Evolutionary conservation across 2,888 invertebrate species (phyloP), one percentile per base, ranked within the genome.

Genomic region (Drosophila ustulata): DNA sequence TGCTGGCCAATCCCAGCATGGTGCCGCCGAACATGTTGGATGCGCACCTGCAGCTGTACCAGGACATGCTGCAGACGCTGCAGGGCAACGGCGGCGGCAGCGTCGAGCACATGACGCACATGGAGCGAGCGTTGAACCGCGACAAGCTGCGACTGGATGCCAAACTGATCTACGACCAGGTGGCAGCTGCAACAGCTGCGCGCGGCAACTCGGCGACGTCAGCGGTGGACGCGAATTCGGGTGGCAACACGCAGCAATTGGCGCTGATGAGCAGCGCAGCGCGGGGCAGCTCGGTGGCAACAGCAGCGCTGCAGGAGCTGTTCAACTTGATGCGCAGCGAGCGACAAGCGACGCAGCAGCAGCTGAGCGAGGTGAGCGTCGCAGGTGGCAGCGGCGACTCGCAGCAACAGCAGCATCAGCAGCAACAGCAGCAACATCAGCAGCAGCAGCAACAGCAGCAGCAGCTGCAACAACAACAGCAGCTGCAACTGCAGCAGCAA

Each of bases 41-140:
- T 53, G 83, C 89, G n/a, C 88, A 91, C 66, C 82, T 90, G 7
- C 91, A 91, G 63, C 90, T 91, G 75, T 91, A 91, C 59, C 90
- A 91, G 81, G 91, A 91, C 56, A 91, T 91, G 26, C 80, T 91
- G 30, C 89, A 90, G 59, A 88, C 91, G 4, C 63, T 91, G 11
- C 89, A 90, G 50, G 75, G 79, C 30, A 73, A 73, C 4, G 46
- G 82, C 6, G 73, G 89, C 47, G 70, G 66, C 11, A 68, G 80
- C n/a, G 80, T 88, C 50, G 91, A 91, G 59, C 81, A 88, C 28
- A 80, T 90, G 49, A 82, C 89, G 3, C 82, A 89, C 39, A 80
- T 90, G 5, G 92, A 91, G 26, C 90, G 90, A 4, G 86, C 86
- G 3, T 75, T 89, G 46, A 79, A 85, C 41, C 75, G 90, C 1